Evolutionary conservation across 2,797 vertebrate genomes (phyloP), one percentile per base, ranked within the genome.

Genomic region (Eupleurogrammus muticus): DNA sequence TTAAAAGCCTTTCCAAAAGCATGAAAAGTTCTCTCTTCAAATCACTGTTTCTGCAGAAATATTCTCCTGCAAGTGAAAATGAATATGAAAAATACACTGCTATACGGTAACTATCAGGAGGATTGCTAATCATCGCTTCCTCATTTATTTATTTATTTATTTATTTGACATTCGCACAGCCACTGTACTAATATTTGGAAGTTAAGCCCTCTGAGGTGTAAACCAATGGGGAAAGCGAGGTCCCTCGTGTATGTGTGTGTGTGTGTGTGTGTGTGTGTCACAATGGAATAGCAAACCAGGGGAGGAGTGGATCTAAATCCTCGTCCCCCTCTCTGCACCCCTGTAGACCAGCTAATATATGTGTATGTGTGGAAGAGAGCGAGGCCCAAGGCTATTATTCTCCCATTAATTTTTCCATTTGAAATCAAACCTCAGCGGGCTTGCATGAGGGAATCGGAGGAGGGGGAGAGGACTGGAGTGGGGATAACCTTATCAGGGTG

Each of bases 401-500:
- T 90, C 93, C 90, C 92, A 95, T 95, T 94, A 95, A 94, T 94
- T 94, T 95, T 95, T 95, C 94, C 89, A 94, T 94, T 95, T 95
- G 94, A 95, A 95, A 94, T 94, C 91, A 92, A 91, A 89, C 88
- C 94, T 93, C 91, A 75, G 78, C 34, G 86, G 92, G 86, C 48
- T 65, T 79, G 77, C 87, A 79, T 84, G 86, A 86, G 80, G 87
- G 87, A 89, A 86, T 77, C 62, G 58, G 63, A 73, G 80, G 63
- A 83, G 75, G 87, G 75, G 81, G 71, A 69, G 64, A 79, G 77
- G 83, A 77, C 74, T 57, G 61, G 61, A 83, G 77, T 76, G 75
- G 83, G 83, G 80, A 77, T 79, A 88, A 83, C 86, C 85, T 90
- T 70, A 83, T 81, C 61, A 48, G 20, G 70, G 46, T 40, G 19